These are phyloP conservation scores for Keiferia lycopersicella DNA, from an alignment of 2,888 invertebrate genomes.

Conservation along the genomic window DNA sequence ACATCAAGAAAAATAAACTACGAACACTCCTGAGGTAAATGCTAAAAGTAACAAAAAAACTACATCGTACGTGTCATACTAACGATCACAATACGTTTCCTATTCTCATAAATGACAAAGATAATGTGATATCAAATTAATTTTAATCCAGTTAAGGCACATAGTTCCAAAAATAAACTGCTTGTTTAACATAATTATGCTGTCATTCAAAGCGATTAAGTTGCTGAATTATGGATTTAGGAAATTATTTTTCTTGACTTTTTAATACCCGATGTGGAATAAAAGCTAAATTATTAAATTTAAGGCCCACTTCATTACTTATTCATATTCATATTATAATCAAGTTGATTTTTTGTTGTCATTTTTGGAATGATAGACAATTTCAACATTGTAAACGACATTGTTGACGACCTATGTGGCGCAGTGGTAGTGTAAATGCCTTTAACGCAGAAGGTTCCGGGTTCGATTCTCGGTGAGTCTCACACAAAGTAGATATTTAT, in stretches of 20 bases:
- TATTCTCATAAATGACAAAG: neutral
- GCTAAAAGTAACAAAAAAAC: neutral
- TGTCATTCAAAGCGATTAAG: constrained; percentile 37
- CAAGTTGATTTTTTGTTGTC: neutral
- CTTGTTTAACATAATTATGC: constrained; percentile 31
- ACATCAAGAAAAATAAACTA: constrained; percentile 3
- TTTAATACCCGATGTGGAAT: constrained; percentile 3
- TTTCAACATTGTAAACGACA: too few relatives aligned
- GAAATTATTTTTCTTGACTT: constrained; percentile 2
- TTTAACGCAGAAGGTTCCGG: too few relatives aligned
- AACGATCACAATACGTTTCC: neutral
- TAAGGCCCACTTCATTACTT: neutral
- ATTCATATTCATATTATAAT: neutral
- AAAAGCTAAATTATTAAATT: neutral
- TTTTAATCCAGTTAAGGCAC: neutral
- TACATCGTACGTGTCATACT: neutral
- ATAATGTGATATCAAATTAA: neutral
- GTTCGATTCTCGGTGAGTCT: too few relatives aligned
- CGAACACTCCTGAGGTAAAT: neutral
- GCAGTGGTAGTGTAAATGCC: too few relatives aligned
- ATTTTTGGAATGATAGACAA: too few relatives aligned
- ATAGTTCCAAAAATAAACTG: constrained; percentile 33
- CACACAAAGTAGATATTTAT: too few relatives aligned
- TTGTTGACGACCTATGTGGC: too few relatives aligned
- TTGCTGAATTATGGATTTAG: constrained; percentile 27